A percentile compares a stretch with the other conserved stretches of the same genome.
Conservation (phyloP, 2,888 invertebrate genomes). For the Dascillus cervinus region DNA sequence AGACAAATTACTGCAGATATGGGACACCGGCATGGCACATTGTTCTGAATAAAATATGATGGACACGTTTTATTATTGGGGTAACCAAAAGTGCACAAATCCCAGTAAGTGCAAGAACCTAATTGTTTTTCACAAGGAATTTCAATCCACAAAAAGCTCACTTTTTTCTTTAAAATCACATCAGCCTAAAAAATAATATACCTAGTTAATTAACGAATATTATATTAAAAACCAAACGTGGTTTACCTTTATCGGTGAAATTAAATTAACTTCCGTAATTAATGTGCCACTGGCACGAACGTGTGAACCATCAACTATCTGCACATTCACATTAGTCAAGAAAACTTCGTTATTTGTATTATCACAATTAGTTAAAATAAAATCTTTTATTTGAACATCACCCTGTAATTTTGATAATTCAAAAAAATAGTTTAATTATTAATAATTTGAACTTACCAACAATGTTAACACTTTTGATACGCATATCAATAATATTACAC, state of each 20-base stretch:
- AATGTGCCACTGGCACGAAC: slow-evolving; percentile 19
- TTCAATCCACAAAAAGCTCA: slow-evolving; percentile 21
- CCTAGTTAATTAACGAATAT: too few relatives aligned
- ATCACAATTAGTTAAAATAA: slow-evolving; percentile 13
- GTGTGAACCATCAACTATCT: slow-evolving; percentile 9
- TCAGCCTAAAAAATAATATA: too few relatives aligned
- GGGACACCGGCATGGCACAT: slow-evolving; percentile 28
- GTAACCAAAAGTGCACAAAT: slow-evolving; percentile 23
- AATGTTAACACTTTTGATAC: too few relatives aligned
- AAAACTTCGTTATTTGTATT: slow-evolving; percentile 10
- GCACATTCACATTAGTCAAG: slow-evolving; percentile 13
- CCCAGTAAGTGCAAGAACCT: slow-evolving; percentile 24
- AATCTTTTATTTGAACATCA: slow-evolving; percentile 15
- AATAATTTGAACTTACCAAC: too few relatives aligned
- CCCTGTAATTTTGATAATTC: too few relatives aligned
- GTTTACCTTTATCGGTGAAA: slow-evolving; percentile 20
- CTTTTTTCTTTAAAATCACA: slow-evolving; percentile 18
- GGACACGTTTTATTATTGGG: slow-evolving; percentile 22
- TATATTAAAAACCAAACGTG: too few relatives aligned
- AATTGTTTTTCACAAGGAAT: slow-evolving; percentile 24
- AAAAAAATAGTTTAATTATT: too few relatives aligned
- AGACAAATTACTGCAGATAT: slow-evolving; percentile 19
- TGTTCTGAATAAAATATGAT: slow-evolving; percentile 16
- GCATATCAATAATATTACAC: too few relatives aligned
- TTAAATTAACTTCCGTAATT: slow-evolving; percentile 15